These are phyloP conservation scores for Heliconius himera DNA, from an alignment of 1,140 invertebrate genomes.

Conservation along the genomic window DNA sequence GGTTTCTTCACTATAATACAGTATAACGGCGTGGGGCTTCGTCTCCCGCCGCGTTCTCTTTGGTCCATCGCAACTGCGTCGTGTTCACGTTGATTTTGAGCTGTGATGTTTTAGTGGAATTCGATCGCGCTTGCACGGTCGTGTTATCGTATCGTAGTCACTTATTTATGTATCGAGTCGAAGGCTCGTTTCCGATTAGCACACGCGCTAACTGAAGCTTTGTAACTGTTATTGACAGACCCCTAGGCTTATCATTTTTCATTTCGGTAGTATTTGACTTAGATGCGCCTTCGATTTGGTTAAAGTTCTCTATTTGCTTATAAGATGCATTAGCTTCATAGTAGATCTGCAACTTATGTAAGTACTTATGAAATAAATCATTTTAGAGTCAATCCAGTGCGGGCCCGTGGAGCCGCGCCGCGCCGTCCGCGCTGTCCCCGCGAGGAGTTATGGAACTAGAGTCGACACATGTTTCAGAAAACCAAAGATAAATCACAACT, in stretches of 20 bases:
- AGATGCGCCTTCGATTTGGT: constrained; percentile 55
- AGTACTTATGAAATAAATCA: constrained; percentile 78
- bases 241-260: constrained; percentile 42
- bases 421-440: constrained; percentile 39
- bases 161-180: constrained; percentile 40
- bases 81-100: constrained; percentile 68
- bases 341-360: constrained; percentile 81
- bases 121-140: constrained; percentile 61
- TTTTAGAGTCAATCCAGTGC: constrained; percentile 50
- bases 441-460: constrained; percentile 78
- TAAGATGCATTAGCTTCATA: constrained; percentile 75
- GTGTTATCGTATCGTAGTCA: constrained; percentile 64
- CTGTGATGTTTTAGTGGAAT: constrained; percentile 75
- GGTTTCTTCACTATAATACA: background rate
- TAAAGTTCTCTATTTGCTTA: constrained; percentile 76
- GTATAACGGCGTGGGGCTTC: constrained; percentile 20
- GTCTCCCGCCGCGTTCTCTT: constrained; percentile 45
- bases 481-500: constrained; percentile 80
- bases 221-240: constrained; percentile 33
- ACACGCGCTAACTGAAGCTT: constrained; percentile 23
- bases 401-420: constrained; percentile 35
- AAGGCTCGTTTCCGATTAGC: constrained; percentile 38
- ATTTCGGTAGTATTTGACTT: constrained; percentile 23
- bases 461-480: constrained; percentile 61
- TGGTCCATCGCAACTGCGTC: constrained; percentile 41